Conservation (phyloP, 2,113 vertebrate genomes). For the Agapornis roseicollis region DNA sequence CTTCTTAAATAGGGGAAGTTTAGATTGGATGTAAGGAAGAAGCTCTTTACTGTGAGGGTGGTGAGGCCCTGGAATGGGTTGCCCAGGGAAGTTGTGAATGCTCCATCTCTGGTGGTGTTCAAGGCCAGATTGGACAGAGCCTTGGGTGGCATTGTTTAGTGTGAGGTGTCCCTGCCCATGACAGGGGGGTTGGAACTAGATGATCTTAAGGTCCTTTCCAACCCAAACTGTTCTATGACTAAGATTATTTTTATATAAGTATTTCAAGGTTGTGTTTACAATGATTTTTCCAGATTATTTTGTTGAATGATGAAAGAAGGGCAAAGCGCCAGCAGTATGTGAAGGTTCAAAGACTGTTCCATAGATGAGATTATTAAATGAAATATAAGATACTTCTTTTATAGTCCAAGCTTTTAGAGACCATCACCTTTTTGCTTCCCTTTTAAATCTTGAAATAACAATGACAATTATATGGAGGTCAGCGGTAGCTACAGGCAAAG, state of each 20-base stretch:
- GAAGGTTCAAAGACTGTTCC: not conserved
- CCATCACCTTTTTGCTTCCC: not conserved
- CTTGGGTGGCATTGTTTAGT: too few species aligned
- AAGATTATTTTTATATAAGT: not conserved
- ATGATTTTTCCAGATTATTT: not conserved
- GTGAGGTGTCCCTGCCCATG: too few species aligned
- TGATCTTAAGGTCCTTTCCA: too few species aligned
- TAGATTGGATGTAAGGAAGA: too few species aligned
- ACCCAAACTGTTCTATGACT: too few species aligned
- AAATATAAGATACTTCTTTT: not conserved
- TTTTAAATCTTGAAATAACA: constrained; percentile 27
- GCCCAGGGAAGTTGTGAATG: too few species aligned
- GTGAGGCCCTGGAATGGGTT: too few species aligned
- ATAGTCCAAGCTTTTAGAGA: not conserved
- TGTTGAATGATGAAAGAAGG: not conserved
- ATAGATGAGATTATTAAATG: not conserved
- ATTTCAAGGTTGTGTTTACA: not conserved
- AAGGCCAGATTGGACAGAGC: too few species aligned
- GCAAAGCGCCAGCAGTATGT: not conserved
- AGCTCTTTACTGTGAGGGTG: too few species aligned
- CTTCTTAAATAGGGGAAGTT: too few species aligned
- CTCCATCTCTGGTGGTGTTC: too few species aligned
- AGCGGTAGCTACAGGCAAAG: constrained; percentile 29
- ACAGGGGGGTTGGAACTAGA: too few species aligned
- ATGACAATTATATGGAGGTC: constrained; percentile 10